These are phyloP conservation scores for Deroplatys truncata DNA, from an alignment of 2,888 invertebrate species.

Conservation along the genomic window DNA sequence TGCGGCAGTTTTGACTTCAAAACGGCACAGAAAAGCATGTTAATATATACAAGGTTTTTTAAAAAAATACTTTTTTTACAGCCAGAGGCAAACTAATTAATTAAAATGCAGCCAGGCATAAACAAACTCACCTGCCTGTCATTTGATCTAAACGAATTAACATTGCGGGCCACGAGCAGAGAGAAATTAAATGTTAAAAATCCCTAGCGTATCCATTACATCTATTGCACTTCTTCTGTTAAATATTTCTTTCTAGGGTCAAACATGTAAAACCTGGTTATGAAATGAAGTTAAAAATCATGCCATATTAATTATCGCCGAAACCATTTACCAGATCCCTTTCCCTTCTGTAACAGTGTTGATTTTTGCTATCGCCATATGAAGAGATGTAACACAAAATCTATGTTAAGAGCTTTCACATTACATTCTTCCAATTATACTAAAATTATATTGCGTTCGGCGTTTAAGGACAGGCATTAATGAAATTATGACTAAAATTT, in stretches of 20 bases:
- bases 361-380: no score
- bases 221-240: background rate
- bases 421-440: no score
- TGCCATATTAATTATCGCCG: background rate
- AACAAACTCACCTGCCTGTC: background rate
- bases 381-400: no score
- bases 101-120: background rate
- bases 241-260: background rate
- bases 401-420: no score
- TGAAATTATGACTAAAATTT: no score
- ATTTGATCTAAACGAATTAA: background rate
- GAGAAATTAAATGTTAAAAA: background rate
- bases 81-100: background rate
- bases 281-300: background rate
- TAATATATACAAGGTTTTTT: background rate
- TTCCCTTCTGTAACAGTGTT: no score
- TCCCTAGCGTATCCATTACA: background rate
- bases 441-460: no score
- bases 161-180: background rate
- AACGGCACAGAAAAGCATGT: background rate
- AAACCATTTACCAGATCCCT: background rate
- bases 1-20: background rate
- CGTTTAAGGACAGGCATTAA: no score
- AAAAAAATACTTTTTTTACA: background rate
- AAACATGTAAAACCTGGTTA: background rate